These are phyloP conservation scores for Acanthosepion esculentum DNA, from an alignment of 2,888 invertebrate species.

Conservation along the genomic window DNA sequence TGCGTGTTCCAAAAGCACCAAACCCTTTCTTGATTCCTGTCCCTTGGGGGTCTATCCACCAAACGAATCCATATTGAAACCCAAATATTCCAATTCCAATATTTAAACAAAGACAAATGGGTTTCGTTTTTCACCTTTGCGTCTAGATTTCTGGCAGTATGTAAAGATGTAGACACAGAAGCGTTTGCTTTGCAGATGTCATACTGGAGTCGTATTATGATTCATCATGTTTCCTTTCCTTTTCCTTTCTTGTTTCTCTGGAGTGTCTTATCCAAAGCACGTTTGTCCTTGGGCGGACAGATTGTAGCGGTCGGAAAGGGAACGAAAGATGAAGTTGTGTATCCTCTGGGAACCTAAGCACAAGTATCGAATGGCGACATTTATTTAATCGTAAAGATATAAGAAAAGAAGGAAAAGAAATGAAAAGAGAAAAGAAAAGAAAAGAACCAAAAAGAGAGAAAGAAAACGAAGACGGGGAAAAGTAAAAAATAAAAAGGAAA, in stretches of 20 bases:
- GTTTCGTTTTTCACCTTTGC: not conserved
- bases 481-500: not conserved
- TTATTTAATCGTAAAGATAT: not conserved
- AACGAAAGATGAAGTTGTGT: not conserved
- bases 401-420: not conserved
- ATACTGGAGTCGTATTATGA: not conserved
- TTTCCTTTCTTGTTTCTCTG: not conserved
- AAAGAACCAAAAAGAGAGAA: not conserved
- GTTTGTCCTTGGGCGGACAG: not conserved
- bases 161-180: not conserved
- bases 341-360: not conserved
- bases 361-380: not conserved
- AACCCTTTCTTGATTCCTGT: not conserved
- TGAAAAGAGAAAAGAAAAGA: not conserved
- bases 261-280: not conserved
- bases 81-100: not conserved
- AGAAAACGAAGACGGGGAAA: not conserved
- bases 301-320: not conserved
- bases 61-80: not conserved
- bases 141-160: not conserved
- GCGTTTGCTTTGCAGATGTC: not conserved
- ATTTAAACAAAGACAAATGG: not conserved
- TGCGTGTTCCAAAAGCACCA: not conserved
- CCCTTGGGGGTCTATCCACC: not conserved
- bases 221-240: not conserved